These are phyloP conservation scores for Oreochromis spilurus DNA, from an alignment of 2,113 vertebrate species.

Conservation along the genomic window DNA sequence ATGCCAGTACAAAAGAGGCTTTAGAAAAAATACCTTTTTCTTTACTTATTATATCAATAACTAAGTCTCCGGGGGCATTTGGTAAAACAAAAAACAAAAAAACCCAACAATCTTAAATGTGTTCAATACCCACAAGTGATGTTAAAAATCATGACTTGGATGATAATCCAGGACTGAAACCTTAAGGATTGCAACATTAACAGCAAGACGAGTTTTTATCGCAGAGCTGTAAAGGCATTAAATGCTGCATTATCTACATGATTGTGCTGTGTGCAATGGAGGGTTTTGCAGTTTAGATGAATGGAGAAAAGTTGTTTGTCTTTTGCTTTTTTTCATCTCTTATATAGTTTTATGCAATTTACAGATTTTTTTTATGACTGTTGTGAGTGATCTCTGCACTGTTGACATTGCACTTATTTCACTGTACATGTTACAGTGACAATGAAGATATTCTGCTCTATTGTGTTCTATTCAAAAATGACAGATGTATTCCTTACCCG, in stretches of 20 bases:
- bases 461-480: background rate
- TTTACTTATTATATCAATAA: background rate
- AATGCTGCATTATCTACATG: background rate
- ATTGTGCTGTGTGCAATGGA: background rate
- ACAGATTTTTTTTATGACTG: background rate
- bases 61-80: background rate
- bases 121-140: background rate
- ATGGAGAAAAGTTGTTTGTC: background rate
- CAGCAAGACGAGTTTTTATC: background rate
- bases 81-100: background rate
- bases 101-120: background rate
- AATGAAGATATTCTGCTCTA: background rate
- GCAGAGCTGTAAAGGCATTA: background rate
- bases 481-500: constrained; percentile 78
- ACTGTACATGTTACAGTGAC: background rate
- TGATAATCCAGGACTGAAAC: background rate
- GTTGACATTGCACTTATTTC: background rate
- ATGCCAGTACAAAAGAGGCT: background rate
- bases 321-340: background rate
- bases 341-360: background rate
- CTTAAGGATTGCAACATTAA: background rate
- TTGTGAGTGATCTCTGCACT: background rate
- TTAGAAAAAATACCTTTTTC: background rate
- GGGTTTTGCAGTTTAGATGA: background rate
- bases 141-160: background rate